A percentile compares a stretch with the other conserved stretches of the same genome.
Conservation (phyloP, 1,140 invertebrate species). For the Eueides isabella region DNA sequence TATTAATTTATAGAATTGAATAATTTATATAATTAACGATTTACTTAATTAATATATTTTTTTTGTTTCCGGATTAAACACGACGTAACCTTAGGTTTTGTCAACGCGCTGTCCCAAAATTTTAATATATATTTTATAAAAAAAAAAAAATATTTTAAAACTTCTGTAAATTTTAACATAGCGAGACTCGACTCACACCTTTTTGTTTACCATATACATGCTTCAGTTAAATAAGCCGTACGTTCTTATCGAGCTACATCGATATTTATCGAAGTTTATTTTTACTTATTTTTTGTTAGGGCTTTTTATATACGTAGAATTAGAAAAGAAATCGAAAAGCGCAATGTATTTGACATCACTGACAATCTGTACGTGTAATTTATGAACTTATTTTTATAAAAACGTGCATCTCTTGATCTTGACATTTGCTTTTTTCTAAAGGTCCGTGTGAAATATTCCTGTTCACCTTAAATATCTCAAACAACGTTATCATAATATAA, state of each 20-base stretch:
- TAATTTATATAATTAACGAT: neutral
- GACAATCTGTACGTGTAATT: neutral
- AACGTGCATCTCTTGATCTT: slow-evolving; percentile 59
- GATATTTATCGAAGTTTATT: too few species aligned
- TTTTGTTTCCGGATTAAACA: neutral
- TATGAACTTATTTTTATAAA: slow-evolving; percentile 35
- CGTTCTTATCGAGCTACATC: too few species aligned
- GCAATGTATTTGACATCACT: neutral
- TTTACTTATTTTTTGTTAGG: too few species aligned
- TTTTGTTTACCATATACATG: too few species aligned
- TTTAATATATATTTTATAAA: too few species aligned
- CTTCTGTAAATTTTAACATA: neutral
- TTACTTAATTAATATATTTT: neutral
- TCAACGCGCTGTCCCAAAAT: neutral
- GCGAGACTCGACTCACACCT: too few species aligned
- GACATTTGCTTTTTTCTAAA: slow-evolving; percentile 57
- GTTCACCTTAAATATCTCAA: slow-evolving; percentile 30
- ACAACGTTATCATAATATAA: too few species aligned
- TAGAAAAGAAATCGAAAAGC: neutral
- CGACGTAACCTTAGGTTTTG: neutral
- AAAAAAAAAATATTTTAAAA: too few species aligned
- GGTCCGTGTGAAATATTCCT: slow-evolving; percentile 44
- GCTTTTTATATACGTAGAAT: neutral
- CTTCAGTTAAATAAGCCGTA: too few species aligned
- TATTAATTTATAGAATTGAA: neutral